Conservation (phyloP, 2,888 invertebrate genomes). For the Polymixis lichenea region DNA sequence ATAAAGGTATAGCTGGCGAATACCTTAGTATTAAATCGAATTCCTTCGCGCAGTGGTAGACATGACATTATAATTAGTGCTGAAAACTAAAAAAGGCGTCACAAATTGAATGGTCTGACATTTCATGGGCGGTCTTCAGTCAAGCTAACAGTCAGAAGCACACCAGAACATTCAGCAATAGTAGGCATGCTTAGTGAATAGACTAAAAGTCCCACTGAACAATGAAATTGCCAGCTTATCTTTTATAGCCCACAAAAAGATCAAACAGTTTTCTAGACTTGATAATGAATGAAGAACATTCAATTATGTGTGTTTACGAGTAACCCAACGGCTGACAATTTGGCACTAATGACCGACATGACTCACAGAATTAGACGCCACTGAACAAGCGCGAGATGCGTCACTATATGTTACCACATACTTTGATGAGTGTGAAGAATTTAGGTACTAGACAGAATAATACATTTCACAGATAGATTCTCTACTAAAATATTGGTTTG, state of each 20-base stretch:
- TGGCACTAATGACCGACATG: constrained; percentile 38
- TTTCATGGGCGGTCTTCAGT: not conserved
- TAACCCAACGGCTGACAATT: constrained; percentile 33
- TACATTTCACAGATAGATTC: not conserved
- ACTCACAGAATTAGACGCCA: constrained; percentile 54
- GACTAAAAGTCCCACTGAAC: not conserved
- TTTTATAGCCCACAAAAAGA: not conserved
- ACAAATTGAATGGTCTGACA: not conserved
- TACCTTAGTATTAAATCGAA: not conserved
- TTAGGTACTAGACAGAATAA: not conserved
- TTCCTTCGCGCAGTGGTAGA: not conserved
- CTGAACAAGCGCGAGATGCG: constrained; percentile 2
- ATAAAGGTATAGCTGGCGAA: not conserved
- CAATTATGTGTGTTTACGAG: not conserved
- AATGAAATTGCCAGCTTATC: not conserved
- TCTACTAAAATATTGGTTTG: not conserved
- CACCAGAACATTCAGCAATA: not conserved
- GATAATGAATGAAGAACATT: constrained; percentile 19
- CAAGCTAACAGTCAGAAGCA: not conserved
- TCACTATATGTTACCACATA: constrained; percentile 27
- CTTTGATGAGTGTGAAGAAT: constrained; percentile 24
- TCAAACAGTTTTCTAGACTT: constrained; percentile 1
- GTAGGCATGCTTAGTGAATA: not conserved
- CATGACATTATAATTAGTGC: not conserved
- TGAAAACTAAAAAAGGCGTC: not conserved